phyloP scores from a whole-genome alignment of 2,797 vertebrate genomes.

The Lepidocolaptes lacrymiger region DNA sequence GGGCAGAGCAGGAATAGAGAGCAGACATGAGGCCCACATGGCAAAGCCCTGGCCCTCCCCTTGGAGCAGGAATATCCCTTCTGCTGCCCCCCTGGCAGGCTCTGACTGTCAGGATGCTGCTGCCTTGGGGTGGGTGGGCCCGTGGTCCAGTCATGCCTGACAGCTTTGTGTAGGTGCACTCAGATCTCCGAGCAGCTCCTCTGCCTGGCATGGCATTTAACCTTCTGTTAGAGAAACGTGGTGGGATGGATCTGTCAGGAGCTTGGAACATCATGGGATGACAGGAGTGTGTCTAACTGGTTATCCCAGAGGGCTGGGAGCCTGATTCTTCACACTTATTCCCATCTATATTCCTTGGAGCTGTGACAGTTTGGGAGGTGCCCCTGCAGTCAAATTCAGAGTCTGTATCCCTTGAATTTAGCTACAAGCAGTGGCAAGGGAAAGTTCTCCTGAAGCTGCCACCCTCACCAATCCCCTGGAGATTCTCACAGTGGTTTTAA shows the following conservation, averaged over 20 bases:
- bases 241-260: conserved; percentile 41
- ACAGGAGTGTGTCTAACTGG: not conserved
- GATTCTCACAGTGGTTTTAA: not conserved
- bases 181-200: not conserved
- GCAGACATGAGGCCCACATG: not conserved
- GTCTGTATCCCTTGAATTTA: not conserved
- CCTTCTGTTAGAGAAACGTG: not conserved
- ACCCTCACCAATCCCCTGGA: not conserved
- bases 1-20: not conserved
- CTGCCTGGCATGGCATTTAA: conserved; percentile 29
- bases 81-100: not conserved
- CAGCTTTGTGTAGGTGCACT: conserved; percentile 36
- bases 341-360: not conserved
- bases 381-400: not conserved
- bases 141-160: not conserved
- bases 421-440: not conserved
- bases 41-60: not conserved
- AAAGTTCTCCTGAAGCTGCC: not conserved
- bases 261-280: not conserved
- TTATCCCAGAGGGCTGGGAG: not conserved
- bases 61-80: not conserved
- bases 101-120: not conserved
- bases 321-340: not conserved
- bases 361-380: not conserved
- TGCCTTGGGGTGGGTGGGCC: not conserved